Conservation (phyloP, 2,113 vertebrate genomes). For the Psammodynastes pulverulentus region DNA sequence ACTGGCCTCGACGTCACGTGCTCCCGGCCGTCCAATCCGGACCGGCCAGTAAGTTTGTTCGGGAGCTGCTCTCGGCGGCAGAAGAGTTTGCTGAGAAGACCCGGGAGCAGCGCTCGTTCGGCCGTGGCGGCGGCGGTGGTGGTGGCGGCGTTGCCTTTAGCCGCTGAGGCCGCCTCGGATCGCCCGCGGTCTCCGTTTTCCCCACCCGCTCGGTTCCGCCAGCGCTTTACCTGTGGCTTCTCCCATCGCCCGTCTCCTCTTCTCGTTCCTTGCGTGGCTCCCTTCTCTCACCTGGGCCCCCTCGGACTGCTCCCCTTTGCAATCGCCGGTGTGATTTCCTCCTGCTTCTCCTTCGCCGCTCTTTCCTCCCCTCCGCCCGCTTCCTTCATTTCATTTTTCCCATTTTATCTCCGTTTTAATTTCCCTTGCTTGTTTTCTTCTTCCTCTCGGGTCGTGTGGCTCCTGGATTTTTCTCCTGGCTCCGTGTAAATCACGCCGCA, state of each 20-base stretch:
- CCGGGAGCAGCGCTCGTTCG: not conserved
- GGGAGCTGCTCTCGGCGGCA: not conserved
- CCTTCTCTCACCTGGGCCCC: not conserved
- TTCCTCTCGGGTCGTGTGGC: not conserved
- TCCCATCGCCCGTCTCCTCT: not conserved
- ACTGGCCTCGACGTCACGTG: conserved; percentile 11
- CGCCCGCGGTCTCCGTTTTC: not conserved
- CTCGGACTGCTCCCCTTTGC: not conserved
- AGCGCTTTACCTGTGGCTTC: not conserved
- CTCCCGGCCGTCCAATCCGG: conserved; percentile 26
- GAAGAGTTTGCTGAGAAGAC: not conserved
- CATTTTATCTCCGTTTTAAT: not conserved
- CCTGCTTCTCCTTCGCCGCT: not conserved
- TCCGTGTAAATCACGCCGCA: not conserved
- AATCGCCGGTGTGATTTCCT: not conserved
- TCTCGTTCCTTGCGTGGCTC: not conserved
- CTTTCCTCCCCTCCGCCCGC: accelerated
- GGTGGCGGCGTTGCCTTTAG: not conserved
- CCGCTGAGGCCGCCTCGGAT: not conserved
- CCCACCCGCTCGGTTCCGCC: not conserved
- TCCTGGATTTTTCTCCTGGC: not conserved
- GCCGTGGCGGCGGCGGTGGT: not conserved
- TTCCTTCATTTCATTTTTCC: too few relatives aligned
- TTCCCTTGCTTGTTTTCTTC: not conserved
- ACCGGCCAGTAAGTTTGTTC: not conserved